Conservation (phyloP, 2,113 vertebrate genomes). For the Narcine bancroftii region DNA sequence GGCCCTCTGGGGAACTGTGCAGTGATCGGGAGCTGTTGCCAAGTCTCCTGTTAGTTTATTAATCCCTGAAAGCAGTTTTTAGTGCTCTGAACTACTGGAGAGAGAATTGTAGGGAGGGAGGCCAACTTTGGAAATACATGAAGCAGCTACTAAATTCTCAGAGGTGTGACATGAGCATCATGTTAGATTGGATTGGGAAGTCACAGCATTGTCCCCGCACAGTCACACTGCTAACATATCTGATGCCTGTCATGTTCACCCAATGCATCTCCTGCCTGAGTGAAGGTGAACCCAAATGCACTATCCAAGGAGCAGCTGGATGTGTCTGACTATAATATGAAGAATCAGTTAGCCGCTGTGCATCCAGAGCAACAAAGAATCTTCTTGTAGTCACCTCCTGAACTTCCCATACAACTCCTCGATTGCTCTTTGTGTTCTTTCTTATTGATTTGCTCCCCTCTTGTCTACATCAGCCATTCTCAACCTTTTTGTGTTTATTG, state of each 20-base stretch:
- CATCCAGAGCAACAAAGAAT: too few species aligned
- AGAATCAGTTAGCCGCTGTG: too few species aligned
- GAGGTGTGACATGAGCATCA: background rate
- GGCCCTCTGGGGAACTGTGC: background rate
- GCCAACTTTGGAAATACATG: background rate
- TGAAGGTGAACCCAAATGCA: background rate
- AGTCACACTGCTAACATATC: background rate
- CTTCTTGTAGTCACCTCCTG: background rate
- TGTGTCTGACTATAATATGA: background rate
- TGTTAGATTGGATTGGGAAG: background rate
- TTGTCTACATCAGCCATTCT: too few species aligned
- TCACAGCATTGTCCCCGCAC: background rate
- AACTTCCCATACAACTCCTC: background rate
- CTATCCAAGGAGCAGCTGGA: background rate
- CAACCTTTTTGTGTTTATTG: too few species aligned
- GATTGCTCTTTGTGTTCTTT: background rate
- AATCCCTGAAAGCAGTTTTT: background rate
- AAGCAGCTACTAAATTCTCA: background rate
- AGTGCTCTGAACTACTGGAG: background rate
- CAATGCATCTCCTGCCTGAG: background rate
- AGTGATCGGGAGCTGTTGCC: constrained; percentile 25
- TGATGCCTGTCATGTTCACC: background rate
- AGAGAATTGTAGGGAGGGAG: background rate
- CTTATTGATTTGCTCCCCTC: too few species aligned
- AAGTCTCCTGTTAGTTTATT: background rate